Evolutionary conservation across 2,888 invertebrate species (phyloP).

Genomic region (Nipponacmea schrenckii): DNA sequence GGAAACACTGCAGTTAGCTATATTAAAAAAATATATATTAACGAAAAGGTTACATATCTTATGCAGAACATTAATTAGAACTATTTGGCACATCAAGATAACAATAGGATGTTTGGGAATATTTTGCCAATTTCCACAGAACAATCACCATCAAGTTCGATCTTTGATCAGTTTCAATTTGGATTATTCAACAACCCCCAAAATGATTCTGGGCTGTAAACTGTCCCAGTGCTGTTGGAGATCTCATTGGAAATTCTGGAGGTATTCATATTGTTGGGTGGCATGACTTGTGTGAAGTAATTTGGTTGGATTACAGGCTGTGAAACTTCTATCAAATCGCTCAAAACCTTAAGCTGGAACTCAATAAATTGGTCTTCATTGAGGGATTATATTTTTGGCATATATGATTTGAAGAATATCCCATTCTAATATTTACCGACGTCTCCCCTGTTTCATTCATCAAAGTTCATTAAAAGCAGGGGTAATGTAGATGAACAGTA

Average conservation of each 20-base stretch:
- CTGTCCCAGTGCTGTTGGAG: slow-evolving; percentile 10
- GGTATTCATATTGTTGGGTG: slow-evolving; percentile 15
- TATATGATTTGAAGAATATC: slow-evolving; percentile 20
- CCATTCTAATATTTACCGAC: slow-evolving; percentile 17
- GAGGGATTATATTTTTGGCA: slow-evolving; percentile 15
- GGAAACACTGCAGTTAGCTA: slow-evolving; percentile 12
- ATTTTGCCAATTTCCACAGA: slow-evolving; percentile 16
- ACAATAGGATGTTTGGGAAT: slow-evolving; percentile 15
- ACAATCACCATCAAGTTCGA: slow-evolving; percentile 8
- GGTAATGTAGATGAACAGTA: too few relatives aligned
- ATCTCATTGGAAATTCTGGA: slow-evolving; percentile 8
- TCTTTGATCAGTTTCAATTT: slow-evolving; percentile 14
- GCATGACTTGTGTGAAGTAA: slow-evolving; percentile 9
- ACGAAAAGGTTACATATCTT: slow-evolving; percentile 10
- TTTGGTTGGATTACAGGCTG: slow-evolving; percentile 10
- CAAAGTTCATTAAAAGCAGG: too few relatives aligned
- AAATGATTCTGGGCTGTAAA: slow-evolving; percentile 5
- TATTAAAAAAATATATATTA: slow-evolving; percentile 4
- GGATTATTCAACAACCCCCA: slow-evolving; percentile 13
- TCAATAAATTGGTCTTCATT: slow-evolving; percentile 20
- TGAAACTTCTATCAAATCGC: slow-evolving; percentile 13
- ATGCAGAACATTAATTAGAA: slow-evolving; percentile 14
- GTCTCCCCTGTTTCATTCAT: too few relatives aligned
- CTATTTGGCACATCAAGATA: slow-evolving; percentile 16
- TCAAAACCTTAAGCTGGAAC: slow-evolving; percentile 15